Percentiles rank a stretch among this genome's conserved stretches.
These are phyloP conservation scores for Anoura caudifer DNA, from an alignment of 2,113 vertebrate genomes.

Conservation along the genomic window DNA sequence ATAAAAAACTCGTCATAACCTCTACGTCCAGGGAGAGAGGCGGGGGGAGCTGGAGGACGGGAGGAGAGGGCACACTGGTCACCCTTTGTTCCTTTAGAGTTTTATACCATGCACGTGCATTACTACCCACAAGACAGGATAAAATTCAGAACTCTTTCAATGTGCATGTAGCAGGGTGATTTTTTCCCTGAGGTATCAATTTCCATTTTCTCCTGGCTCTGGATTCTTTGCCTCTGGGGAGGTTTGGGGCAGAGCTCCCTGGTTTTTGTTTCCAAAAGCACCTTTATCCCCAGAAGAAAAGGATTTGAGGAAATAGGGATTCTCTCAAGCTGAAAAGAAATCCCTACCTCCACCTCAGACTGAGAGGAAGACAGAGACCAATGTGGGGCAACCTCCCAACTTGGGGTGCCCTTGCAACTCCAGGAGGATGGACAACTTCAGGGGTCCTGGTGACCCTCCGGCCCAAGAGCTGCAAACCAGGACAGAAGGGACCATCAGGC, in stretches of 20 bases:
- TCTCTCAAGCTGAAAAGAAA: not conserved
- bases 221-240: constrained; percentile 7
- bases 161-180: not conserved
- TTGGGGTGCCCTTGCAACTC: too few species aligned
- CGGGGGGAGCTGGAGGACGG: not conserved
- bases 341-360: rapidly evolving
- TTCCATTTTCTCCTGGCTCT: not conserved
- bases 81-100: not conserved
- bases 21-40: not conserved
- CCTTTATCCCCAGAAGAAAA: constrained; percentile 26
- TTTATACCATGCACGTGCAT: not conserved
- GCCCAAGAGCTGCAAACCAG: not conserved
- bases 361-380: not conserved
- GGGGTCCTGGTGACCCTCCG: not conserved
- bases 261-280: constrained; percentile 26
- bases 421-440: not conserved
- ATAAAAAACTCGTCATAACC: not conserved
- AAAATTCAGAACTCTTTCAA: not conserved
- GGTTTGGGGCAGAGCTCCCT: not conserved
- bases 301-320: not conserved
- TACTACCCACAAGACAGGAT: not conserved
- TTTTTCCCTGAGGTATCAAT: not conserved
- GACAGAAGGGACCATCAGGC: not conserved
- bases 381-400: not conserved
- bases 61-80: not conserved